Evolutionary conservation across 2,113 vertebrate genomes (phyloP).

Genomic region (Eurystomus gularis): DNA sequence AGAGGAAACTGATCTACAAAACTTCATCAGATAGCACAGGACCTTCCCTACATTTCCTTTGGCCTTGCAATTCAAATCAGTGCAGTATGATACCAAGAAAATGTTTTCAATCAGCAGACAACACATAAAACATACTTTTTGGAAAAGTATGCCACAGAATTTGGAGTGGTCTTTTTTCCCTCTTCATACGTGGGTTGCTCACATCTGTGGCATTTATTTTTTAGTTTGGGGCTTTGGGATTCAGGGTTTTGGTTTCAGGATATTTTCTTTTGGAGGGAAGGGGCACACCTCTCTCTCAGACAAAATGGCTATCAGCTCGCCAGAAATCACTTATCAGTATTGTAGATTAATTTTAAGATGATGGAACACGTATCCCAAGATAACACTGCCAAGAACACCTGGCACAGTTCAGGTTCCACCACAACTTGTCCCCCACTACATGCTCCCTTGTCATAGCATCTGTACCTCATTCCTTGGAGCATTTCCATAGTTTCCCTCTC

Average conservation of each 20-base stretch:
- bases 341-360: background rate
- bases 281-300: background rate
- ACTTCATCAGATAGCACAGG: background rate
- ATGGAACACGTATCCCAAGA: background rate
- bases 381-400: background rate
- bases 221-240: background rate
- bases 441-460: background rate
- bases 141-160: background rate
- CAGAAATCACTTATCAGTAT: background rate
- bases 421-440: accelerated
- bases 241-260: background rate
- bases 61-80: background rate
- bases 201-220: background rate
- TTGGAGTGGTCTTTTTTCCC: background rate
- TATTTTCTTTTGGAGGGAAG: accelerated
- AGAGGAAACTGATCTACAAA: background rate
- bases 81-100: background rate
- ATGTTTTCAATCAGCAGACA: background rate
- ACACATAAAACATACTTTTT: background rate
- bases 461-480: background rate
- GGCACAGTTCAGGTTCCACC: background rate
- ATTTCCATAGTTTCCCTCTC: background rate
- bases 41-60: background rate
- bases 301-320: background rate
- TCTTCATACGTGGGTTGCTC: background rate